Evolutionary conservation across 2,888 invertebrate genomes (phyloP).

Genomic region (Tipula confusa): DNA sequence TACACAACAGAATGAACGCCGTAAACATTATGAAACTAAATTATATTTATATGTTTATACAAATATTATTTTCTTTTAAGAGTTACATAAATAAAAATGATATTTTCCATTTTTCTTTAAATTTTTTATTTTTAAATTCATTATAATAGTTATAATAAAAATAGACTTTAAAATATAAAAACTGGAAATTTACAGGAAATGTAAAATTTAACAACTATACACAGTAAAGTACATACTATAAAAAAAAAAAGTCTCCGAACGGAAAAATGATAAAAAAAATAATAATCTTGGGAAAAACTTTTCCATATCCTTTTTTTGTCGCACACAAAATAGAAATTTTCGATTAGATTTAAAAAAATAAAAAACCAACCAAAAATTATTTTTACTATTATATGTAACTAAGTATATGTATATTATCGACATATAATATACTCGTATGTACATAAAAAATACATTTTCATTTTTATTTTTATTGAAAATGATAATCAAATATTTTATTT

Average conservation of each 20-base stretch:
- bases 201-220: neutral
- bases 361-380: neutral
- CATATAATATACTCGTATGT: neutral
- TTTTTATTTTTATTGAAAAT: constrained; percentile 17
- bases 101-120: no score
- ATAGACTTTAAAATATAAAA: neutral
- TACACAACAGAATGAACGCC: neutral
- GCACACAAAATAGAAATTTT: neutral
- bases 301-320: neutral
- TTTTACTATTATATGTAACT: neutral
- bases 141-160: neutral
- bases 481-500: constrained; percentile 25
- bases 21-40: neutral
- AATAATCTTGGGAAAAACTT: neutral
- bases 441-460: neutral
- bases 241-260: neutral
- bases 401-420: neutral
- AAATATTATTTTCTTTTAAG: neutral
- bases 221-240: neutral
- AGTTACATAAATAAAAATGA: neutral
- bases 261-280: neutral
- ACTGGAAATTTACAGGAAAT: constrained; percentile 3
- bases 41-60: neutral
- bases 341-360: neutral
- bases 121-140: neutral